These are phyloP conservation scores for Lynx canadensis DNA, from an alignment of 2,113 vertebrate species.

Conservation along the genomic window DNA sequence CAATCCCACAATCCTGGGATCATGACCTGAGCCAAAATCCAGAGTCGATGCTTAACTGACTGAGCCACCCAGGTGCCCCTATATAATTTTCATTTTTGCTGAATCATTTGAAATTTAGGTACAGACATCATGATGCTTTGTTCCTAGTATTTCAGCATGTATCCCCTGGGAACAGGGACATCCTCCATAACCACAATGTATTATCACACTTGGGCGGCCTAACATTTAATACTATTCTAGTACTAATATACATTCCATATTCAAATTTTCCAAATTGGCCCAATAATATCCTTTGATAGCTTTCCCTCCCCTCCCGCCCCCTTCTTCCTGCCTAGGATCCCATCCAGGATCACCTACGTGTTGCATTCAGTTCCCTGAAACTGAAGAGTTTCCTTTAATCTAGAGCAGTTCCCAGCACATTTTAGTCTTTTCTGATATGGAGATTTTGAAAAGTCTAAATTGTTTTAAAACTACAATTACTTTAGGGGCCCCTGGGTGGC, in stretches of 20 bases:
- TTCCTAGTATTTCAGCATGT: neutral
- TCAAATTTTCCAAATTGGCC: neutral
- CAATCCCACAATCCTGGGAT: too few species aligned
- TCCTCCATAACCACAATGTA: neutral
- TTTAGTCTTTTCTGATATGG: neutral
- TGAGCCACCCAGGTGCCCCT: too few species aligned
- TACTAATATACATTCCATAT: neutral
- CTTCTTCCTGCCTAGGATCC: neutral
- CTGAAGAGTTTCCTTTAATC: neutral
- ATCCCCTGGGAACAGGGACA: neutral
- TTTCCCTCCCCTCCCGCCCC: neutral
- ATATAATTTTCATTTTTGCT: neutral
- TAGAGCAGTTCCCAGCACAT: neutral
- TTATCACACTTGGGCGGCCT: neutral
- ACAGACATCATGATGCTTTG: neutral
- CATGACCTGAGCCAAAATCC: too few species aligned
- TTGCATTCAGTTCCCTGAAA: neutral
- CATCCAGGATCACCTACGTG: neutral
- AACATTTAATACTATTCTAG: neutral
- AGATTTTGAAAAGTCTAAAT: neutral
- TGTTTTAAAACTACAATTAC: neutral
- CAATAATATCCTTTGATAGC: neutral
- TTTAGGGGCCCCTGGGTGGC: neutral
- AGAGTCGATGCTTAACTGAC: too few species aligned
- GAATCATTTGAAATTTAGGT: neutral